Conservation (phyloP, 1,140 invertebrate genomes). For the Oreohelix idahoensis region DNA sequence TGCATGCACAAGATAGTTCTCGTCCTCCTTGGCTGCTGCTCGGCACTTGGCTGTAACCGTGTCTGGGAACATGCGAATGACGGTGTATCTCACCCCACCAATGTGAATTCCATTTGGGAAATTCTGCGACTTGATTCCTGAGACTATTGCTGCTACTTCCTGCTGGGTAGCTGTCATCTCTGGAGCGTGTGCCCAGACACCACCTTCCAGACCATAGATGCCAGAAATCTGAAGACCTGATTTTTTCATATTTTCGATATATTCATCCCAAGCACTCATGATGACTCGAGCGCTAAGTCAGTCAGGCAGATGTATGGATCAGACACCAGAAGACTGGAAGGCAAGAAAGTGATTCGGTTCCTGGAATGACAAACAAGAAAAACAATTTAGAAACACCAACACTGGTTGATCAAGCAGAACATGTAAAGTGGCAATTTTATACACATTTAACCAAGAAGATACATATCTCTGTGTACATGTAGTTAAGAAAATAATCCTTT, state of each 20-base stretch:
- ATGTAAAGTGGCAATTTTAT: no score
- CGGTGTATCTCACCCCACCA: slow-evolving; percentile 31
- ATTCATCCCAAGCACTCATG: slow-evolving; percentile 31
- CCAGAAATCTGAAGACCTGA: slow-evolving; percentile 19
- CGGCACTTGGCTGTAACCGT: slow-evolving; percentile 35
- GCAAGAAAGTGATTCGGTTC: not conserved
- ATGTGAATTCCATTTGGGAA: slow-evolving; percentile 13
- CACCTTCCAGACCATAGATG: slow-evolving; percentile 25
- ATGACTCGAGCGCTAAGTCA: not conserved
- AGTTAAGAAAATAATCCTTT: no score
- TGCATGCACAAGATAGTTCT: slow-evolving; percentile 31
- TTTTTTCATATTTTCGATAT: slow-evolving; percentile 13
- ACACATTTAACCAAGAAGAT: no score
- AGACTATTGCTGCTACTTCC: slow-evolving; percentile 28
- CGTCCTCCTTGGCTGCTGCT: not conserved
- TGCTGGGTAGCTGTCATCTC: slow-evolving; percentile 22
- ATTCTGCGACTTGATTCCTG: slow-evolving; percentile 3
- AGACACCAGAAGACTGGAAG: no score
- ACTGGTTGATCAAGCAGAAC: no score
- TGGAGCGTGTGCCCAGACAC: slow-evolving; percentile 8
- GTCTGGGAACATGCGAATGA: slow-evolving; percentile 2
- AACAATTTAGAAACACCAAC: no score
- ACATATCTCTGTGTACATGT: no score
- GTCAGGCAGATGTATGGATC: no score
- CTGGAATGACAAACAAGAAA: not conserved